A percentile compares a stretch with the other conserved stretches of the same genome.
Evolutionary conservation across 2,888 invertebrate genomes (phyloP).

Genomic region (Hybos culiciformis): DNA sequence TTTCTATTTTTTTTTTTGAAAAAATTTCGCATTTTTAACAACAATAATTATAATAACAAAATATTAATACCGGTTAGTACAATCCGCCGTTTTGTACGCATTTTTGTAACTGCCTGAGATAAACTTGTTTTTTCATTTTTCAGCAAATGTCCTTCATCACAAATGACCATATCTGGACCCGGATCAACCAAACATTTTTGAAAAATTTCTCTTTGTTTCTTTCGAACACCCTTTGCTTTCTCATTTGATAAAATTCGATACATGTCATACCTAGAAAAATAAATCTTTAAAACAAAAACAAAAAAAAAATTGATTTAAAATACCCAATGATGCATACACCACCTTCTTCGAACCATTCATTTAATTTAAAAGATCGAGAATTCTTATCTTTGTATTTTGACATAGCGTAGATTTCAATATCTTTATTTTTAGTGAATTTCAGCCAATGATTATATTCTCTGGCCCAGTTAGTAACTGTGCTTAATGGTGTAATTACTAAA

Average conservation of each 20-base stretch:
- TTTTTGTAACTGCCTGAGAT: constrained; percentile 72
- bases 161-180: constrained; percentile 86
- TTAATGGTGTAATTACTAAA: constrained; percentile 84
- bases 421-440: constrained; percentile 45
- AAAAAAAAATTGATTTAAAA: too few relatives aligned
- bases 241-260: constrained; percentile 66
- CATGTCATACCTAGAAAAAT: too few relatives aligned
- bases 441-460: constrained; percentile 89
- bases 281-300: too few relatives aligned
- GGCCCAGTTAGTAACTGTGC: constrained; percentile 93
- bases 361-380: constrained; percentile 58
- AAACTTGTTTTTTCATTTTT: constrained; percentile 88
- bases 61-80: constrained; percentile 95
- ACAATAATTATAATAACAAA: too few relatives aligned
- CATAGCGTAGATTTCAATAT: constrained; percentile 69
- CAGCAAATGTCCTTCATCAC: constrained; percentile 94
- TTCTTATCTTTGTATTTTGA: constrained; percentile 62
- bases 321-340: constrained; percentile 87
- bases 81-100: constrained; percentile 74
- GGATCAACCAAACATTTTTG: constrained; percentile 67
- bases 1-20: too few relatives aligned
- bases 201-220: constrained; percentile 58
- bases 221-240: constrained; percentile 50
- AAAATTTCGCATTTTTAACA: too few relatives aligned
- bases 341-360: constrained; percentile 68